Evolutionary conservation across 2,113 vertebrate genomes (phyloP), one percentile per base, ranked within the genome.

Genomic region (Rhipidura dahli): DNA sequence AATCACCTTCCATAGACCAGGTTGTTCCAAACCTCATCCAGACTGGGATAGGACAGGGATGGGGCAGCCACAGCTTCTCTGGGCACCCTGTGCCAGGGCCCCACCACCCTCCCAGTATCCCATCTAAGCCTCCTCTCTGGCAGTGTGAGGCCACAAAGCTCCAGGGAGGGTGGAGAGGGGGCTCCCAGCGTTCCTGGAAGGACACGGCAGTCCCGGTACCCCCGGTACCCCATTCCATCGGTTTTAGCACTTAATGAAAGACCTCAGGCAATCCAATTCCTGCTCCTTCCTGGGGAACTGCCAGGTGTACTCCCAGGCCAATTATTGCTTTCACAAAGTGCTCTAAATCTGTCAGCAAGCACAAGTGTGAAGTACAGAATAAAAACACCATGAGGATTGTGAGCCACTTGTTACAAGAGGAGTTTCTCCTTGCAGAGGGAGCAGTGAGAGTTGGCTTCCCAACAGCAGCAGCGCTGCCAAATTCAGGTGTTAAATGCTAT

Each of bases 341-440:
- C 91, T 97, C 96, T 95, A 93, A 97, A 98, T 95, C 96, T 97
- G 94, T 97, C 97, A 97, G 77, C 89, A 92, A 93, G 84, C 77
- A 89, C 89, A 94, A 97, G 95, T 49, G 91, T 24, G 87, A 96
- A 94, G 83, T 80, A 66, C 35, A 24, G 83, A 53, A 79, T 83
- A 88, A 97, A 94, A 97, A 84, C 96, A 50, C 75, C 53, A 61
- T 40, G 75, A 85, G 83, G 92, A 97, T 79, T 59, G 78, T 60
- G 89, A 97, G 76, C 87, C 88, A 64, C 88, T 96, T 93, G 81
- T 90, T 92, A 49, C 1, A 11, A 65, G 59, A 86, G 69, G 59
- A 77, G 49, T 47, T 93, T 85, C 45, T 59, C 57, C 87, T 92
- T 73, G 82, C 88, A 82, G n/a, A 53, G 59, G 71, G 71, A 96